A percentile compares a stretch with the other conserved stretches of the same genome.
Conservation (phyloP, 2,113 vertebrate genomes). For the Galemys pyrenaicus region DNA sequence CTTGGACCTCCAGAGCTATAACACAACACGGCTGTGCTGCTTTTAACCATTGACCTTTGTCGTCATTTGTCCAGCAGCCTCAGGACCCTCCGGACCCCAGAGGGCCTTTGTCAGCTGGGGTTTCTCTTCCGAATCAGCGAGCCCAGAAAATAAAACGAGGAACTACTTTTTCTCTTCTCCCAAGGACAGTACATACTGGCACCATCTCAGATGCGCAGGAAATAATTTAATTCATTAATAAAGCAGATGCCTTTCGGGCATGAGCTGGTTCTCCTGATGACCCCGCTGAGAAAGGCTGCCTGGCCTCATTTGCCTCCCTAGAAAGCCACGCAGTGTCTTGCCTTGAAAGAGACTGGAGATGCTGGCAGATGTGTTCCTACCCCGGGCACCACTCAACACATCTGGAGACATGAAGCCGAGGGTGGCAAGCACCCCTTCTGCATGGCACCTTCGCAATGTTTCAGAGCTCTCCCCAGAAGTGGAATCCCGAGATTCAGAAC, state of each 20-base stretch:
- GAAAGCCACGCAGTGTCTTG: not conserved
- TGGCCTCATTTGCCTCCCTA: not conserved
- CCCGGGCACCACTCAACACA: not conserved
- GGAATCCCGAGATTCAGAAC: not conserved
- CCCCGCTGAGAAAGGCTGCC: not conserved
- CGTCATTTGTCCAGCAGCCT: not conserved
- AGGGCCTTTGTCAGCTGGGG: not conserved
- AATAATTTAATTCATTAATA: not conserved
- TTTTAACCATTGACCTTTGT: not conserved
- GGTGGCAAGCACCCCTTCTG: not conserved
- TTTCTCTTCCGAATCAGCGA: not conserved
- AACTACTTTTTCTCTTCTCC: not conserved
- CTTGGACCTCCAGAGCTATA: not conserved
- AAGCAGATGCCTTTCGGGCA: not conserved
- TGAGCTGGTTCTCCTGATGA: not conserved
- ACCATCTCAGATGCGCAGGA: not conserved
- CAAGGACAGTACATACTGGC: not conserved
- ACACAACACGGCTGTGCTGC: not conserved
- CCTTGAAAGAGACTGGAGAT: not conserved
- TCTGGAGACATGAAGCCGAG: not conserved
- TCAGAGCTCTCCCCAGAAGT: not conserved
- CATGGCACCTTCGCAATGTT: accelerated
- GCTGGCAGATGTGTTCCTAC: not conserved
- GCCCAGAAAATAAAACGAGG: not conserved
- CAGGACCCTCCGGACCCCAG: not conserved